These are phyloP conservation scores for Chymomyza caudatula DNA, from an alignment of 2,888 invertebrate genomes.

Conservation along the genomic window DNA sequence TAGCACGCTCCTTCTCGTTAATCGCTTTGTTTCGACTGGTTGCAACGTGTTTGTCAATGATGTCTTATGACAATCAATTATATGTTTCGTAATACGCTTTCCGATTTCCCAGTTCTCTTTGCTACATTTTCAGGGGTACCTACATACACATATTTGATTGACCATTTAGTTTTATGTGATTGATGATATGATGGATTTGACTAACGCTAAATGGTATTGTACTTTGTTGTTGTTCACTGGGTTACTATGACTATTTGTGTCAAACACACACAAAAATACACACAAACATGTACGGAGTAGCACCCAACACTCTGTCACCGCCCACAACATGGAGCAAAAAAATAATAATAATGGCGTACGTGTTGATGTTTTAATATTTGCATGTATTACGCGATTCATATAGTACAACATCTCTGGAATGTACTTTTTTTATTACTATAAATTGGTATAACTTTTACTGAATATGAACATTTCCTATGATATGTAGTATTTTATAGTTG, in stretches of 20 bases:
- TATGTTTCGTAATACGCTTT: neutral
- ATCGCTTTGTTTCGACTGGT: slow-evolving; percentile 28
- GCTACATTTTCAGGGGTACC: neutral
- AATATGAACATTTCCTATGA: too few species aligned
- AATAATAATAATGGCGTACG: slow-evolving; percentile 29
- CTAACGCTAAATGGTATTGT: slow-evolving; percentile 5
- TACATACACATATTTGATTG: slow-evolving; percentile 1
- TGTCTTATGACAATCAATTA: neutral
- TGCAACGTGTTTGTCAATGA: slow-evolving; percentile 4
- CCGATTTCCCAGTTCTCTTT: neutral
- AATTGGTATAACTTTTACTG: too few species aligned
- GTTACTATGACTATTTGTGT: slow-evolving; percentile 68
- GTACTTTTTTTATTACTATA: too few species aligned
- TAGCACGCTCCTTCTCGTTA: slow-evolving; percentile 21
- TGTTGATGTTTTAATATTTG: neutral
- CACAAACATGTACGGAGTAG: neutral
- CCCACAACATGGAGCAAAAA: slow-evolving; percentile 25
- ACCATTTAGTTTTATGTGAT: slow-evolving; percentile 15
- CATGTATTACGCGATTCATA: neutral
- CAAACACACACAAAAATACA: slow-evolving; percentile 18
- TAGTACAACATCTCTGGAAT: too few species aligned
- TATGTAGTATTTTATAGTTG: too few species aligned
- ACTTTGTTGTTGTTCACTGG: slow-evolving; percentile 12
- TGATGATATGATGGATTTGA: slow-evolving; percentile 29
- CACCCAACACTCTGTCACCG: neutral